Evolutionary conservation across 2,797 vertebrate species (phyloP), one percentile per base, ranked within the genome.

Genomic region (Decapterus maruadsi): DNA sequence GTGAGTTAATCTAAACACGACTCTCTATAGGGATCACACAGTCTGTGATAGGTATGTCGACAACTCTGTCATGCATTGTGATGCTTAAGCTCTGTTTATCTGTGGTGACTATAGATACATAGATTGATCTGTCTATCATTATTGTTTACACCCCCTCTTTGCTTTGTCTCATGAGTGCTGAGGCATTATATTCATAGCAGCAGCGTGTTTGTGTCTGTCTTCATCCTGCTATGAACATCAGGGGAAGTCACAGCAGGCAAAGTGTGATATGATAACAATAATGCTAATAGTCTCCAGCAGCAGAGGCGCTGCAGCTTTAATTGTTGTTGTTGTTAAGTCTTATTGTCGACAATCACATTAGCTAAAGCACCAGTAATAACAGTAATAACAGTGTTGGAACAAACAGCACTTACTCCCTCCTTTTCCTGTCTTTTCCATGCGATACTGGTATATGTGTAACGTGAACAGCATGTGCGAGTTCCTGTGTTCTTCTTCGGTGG

Each of bases 391-490:
- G 51, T 55, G 31, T 66, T 45, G 8, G 6, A 74, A 50, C 40
- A 75, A 45, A 69, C n/a, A 68, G 50, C 46, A 95, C 98, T 97
- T 93, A 99, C 98, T 99, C 85, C 98, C 98, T 0, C 97, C 98
- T 86, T 99, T 99, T 62, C 98, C 95, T 0, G 96, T 97, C 90
- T 99, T 99, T 88, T 99, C 98, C 98, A 99, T 99, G 69, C 98
- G 97, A 89, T 99, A 99, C 94, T 99, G 98, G 91, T 99, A 99
- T 90, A 99, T 96, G 92, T 99, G 98, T 78, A 99, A 93, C 0
- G 98, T 99, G 90, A 99, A 99, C 82, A 99, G 96, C 98, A 99
- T 99, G 94, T 99, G 98, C 1, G 98, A 99, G 93, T 97, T 99
- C 34, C 97, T 95, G 48, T 97, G 97, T 69, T 98, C 97, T 13